Conservation (phyloP, 2,797 vertebrate species). For the Carapus acus region DNA sequence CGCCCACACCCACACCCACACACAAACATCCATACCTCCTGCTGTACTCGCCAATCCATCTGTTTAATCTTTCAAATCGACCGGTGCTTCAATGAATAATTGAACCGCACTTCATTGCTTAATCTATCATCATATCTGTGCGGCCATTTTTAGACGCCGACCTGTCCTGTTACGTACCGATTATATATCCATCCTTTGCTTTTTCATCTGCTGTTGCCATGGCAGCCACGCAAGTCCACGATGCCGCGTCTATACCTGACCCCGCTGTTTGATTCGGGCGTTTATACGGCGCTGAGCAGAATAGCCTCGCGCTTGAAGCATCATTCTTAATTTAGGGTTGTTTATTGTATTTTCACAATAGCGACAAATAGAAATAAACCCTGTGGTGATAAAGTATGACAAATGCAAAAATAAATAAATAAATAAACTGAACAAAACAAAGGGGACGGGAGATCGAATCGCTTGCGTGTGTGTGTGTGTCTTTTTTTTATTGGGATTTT, state of each 20-base stretch:
- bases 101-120: slow-evolving; percentile 17
- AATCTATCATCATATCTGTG: slow-evolving; percentile 19
- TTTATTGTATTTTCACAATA: too few species aligned
- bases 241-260: too few species aligned
- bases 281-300: slow-evolving; percentile 1
- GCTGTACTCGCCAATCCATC: slow-evolving; percentile 21
- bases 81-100: slow-evolving; percentile 20
- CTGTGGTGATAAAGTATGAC: slow-evolving; percentile 15
- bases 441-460: slow-evolving; percentile 15
- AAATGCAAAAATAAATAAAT: too few species aligned
- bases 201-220: slow-evolving; percentile 10
- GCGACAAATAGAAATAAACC: too few species aligned
- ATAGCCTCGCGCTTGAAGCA: not conserved
- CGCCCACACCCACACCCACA: not conserved
- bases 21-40: slow-evolving; percentile 3
- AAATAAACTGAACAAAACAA: not conserved
- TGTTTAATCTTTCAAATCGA: slow-evolving; percentile 18
- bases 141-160: too few species aligned
- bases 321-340: slow-evolving; percentile 4
- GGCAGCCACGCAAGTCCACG: slow-evolving; percentile 11
- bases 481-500: too few species aligned
- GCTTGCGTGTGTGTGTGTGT: too few species aligned
- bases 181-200: not conserved
- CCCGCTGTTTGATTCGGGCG: too few species aligned
- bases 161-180: too few species aligned